phyloP scores from a whole-genome alignment of 2,888 invertebrate genomes.

The Trachelus iudaicus region DNA sequence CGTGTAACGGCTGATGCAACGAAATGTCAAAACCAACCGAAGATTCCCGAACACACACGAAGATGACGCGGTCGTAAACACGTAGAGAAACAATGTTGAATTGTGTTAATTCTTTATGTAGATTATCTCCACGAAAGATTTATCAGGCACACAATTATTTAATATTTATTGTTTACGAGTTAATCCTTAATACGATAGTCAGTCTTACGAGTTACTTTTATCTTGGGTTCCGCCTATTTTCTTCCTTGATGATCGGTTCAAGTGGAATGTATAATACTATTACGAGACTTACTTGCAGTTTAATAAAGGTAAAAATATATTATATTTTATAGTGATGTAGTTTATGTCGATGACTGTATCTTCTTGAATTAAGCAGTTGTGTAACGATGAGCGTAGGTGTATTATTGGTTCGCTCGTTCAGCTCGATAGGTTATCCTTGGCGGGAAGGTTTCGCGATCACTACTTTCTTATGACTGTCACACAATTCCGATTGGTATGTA shows the following conservation, averaged over 20 bases:
- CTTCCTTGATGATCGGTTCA: not conserved
- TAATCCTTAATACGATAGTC: conserved; percentile 28
- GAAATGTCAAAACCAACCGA: conserved; percentile 40
- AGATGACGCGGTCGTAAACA: not conserved
- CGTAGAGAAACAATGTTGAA: not conserved
- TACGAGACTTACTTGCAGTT: conserved; percentile 7
- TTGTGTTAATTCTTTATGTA: not conserved
- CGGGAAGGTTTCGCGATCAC: conserved; percentile 18
- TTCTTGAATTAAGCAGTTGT: conserved; percentile 7
- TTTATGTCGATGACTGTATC: not conserved
- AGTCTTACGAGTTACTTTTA: conserved; percentile 32
- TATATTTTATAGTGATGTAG: not conserved
- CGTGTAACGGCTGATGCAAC: conserved; percentile 43
- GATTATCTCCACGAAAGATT: not conserved
- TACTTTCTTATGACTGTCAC: not conserved
- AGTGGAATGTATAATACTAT: conserved; percentile 13
- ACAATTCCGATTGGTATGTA: not conserved
- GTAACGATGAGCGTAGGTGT: conserved; percentile 16
- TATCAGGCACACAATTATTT: not conserved
- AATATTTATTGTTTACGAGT: not conserved
- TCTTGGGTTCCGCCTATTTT: conserved; percentile 10
- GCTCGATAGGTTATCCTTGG: conserved; percentile 18
- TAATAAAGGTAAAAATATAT: conserved; percentile 9
- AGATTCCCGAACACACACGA: conserved; percentile 1
- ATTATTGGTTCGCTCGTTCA: conserved; percentile 18